phyloP scores from a whole-genome alignment of 2,888 invertebrate species.

The Pollenia angustigena region DNA sequence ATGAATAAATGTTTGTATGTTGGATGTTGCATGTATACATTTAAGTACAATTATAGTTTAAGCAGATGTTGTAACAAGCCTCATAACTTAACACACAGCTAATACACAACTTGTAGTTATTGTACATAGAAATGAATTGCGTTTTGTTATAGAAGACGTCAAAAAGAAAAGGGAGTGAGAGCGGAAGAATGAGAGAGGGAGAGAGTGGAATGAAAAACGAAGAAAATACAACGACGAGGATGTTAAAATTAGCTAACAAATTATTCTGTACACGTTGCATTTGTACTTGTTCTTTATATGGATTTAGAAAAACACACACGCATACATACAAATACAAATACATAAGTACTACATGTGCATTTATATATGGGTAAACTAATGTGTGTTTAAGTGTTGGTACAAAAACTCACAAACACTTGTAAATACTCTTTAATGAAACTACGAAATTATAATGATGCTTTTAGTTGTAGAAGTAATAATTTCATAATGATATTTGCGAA shows the following conservation, averaged over 20 bases:
- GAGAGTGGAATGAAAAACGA: background rate
- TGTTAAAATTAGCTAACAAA: constrained; percentile 62
- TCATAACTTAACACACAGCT: constrained; percentile 33
- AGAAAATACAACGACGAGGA: background rate
- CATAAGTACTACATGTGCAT: background rate
- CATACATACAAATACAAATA: background rate
- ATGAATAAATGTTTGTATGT: constrained; percentile 17
- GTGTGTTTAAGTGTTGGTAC: background rate
- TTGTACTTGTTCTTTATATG: constrained; percentile 22
- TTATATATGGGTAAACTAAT: background rate
- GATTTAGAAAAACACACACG: background rate
- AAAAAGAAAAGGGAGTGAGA: background rate
- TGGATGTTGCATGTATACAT: constrained; percentile 26
- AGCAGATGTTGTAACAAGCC: constrained; percentile 60
- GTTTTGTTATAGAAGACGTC: too few relatives aligned
- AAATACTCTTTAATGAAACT: constrained; percentile 36
- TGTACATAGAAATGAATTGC: constrained; percentile 16
- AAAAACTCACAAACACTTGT: background rate
- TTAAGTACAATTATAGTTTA: constrained; percentile 54
- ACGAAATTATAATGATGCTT: constrained; percentile 57
- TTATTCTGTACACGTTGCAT: constrained; percentile 42
- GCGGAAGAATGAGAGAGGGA: background rate
- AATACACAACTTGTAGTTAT: constrained; percentile 16
- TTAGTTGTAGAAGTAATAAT: constrained; percentile 26
- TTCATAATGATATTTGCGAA: constrained; percentile 29